A percentile compares a stretch with the other conserved stretches of the same genome.
phyloP scores from a whole-genome alignment of 1,140 invertebrate genomes.

The Neomicropteryx cornuta region DNA sequence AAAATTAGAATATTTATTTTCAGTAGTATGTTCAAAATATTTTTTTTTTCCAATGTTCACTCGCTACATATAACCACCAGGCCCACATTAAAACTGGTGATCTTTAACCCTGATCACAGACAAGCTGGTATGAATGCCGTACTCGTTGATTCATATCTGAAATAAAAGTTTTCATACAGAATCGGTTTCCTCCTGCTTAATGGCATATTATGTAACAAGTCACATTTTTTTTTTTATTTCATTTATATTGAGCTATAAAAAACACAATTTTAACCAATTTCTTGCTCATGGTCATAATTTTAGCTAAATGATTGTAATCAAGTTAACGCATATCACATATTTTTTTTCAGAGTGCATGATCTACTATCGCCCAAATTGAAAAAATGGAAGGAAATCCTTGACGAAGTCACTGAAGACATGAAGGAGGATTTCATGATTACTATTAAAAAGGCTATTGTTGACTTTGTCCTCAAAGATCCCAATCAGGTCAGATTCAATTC shows the following conservation, averaged over 20 bases:
- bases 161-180: too few relatives aligned
- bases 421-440: slow-evolving; percentile 70
- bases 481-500: slow-evolving; percentile 23
- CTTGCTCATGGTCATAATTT: too few relatives aligned
- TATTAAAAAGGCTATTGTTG: slow-evolving; percentile 79
- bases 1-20: too few relatives aligned
- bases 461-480: slow-evolving; percentile 78
- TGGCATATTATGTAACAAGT: background rate
- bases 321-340: slow-evolving; percentile 2
- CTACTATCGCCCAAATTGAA: slow-evolving; percentile 37
- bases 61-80: too few relatives aligned
- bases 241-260: background rate
- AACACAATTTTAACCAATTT: slow-evolving; percentile 1
- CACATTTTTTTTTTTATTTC: background rate
- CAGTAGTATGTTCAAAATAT: too few relatives aligned
- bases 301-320: too few relatives aligned
- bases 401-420: slow-evolving; percentile 48
- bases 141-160: too few relatives aligned
- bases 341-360: slow-evolving; percentile 29
- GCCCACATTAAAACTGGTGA: too few relatives aligned
- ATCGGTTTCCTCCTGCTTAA: too few relatives aligned
- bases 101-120: too few relatives aligned
- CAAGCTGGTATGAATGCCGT: too few relatives aligned
- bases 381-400: slow-evolving; percentile 45
- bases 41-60: too few relatives aligned